Conservation (phyloP, 2,797 vertebrate species). For the Vipera latastei region DNA sequence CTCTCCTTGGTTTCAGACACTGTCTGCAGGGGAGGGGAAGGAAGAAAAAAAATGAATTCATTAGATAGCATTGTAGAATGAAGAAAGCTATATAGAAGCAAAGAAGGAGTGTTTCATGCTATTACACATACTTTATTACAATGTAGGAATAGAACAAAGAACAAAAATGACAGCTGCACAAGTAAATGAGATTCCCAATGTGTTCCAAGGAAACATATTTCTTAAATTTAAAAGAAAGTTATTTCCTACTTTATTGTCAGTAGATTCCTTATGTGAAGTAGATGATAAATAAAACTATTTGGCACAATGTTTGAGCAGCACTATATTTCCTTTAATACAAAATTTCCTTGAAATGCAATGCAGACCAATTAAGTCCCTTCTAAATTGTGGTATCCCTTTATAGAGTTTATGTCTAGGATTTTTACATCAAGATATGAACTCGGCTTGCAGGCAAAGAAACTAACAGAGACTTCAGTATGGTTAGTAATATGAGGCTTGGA, state of each 20-base stretch:
- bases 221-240: background rate
- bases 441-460: background rate
- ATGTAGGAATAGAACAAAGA: background rate
- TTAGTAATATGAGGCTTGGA: background rate
- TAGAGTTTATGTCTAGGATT: background rate
- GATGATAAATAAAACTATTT: background rate
- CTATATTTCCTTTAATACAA: background rate
- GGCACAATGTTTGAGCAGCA: background rate
- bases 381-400: background rate
- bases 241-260: background rate
- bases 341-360: background rate
- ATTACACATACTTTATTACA: background rate
- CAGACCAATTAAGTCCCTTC: background rate
- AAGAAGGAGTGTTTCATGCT: background rate
- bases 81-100: background rate
- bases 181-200: background rate
- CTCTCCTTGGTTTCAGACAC: conserved; percentile 89
- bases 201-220: background rate
- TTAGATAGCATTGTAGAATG: background rate
- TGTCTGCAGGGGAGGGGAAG: conserved; percentile 58
- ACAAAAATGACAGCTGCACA: background rate
- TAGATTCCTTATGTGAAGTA: background rate
- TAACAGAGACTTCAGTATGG: background rate
- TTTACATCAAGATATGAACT: background rate
- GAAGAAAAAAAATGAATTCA: background rate